Evolutionary conservation across 2,888 invertebrate species (phyloP).

Genomic region (Rhogogaster chlorosoma): DNA sequence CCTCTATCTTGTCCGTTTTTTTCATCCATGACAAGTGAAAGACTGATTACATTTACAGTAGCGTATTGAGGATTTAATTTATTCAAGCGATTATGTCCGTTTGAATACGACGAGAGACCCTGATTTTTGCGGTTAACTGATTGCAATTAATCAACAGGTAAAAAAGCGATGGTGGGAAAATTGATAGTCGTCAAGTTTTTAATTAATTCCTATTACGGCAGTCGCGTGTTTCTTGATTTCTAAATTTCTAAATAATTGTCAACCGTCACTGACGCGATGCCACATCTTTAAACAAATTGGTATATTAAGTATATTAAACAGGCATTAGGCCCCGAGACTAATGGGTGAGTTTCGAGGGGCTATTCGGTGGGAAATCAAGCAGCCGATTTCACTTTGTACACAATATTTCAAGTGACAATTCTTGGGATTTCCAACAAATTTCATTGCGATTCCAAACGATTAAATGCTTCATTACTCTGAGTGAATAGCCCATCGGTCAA

Average conservation of each 20-base stretch:
- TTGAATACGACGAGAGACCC: constrained; percentile 29
- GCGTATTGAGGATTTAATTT: constrained; percentile 23
- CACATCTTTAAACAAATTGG: not conserved
- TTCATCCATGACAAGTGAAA: not conserved
- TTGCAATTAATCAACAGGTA: constrained; percentile 32
- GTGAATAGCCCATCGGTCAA: not conserved
- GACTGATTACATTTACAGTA: constrained; percentile 21
- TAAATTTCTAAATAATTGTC: constrained; percentile 36
- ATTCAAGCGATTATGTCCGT: constrained; percentile 37
- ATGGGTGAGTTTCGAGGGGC: not conserved
- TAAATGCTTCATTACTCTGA: not conserved
- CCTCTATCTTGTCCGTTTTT: not conserved
- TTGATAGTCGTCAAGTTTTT: constrained; percentile 31
- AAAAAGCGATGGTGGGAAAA: constrained; percentile 29
- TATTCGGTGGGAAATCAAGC: not conserved
- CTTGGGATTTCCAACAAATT: not conserved
- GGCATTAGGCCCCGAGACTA: not conserved
- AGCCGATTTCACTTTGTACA: not conserved
- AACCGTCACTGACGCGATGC: constrained; percentile 11
- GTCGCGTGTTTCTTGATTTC: constrained; percentile 20
- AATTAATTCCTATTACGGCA: constrained; percentile 7
- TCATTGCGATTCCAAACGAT: not conserved
- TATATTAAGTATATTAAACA: constrained; percentile 10
- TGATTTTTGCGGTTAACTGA: constrained; percentile 32
- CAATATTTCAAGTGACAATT: constrained; percentile 9